Percentiles rank a stretch among this genome's conserved stretches.
Evolutionary conservation across 2,797 vertebrate genomes (phyloP).

Genomic region (Fratercula arctica): DNA sequence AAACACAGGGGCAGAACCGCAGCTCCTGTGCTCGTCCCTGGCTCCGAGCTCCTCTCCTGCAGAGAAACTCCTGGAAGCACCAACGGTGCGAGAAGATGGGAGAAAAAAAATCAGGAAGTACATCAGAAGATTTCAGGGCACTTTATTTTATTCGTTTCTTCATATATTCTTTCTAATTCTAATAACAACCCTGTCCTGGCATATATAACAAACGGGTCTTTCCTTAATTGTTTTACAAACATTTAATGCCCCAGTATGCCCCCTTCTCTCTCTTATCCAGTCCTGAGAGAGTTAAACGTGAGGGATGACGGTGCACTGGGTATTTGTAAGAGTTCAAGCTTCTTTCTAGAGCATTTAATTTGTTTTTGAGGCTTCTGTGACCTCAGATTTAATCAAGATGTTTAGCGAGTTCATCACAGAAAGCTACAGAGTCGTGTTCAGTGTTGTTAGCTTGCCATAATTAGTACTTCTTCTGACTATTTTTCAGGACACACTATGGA

Average conservation of each 20-base stretch:
- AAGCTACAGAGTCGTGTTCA: not conserved
- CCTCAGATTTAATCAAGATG: slow-evolving; percentile 45
- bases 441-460: not conserved
- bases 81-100: not conserved
- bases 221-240: not conserved
- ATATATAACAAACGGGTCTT: accelerated
- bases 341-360: slow-evolving; percentile 46
- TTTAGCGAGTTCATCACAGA: slow-evolving; percentile 37
- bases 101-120: not conserved
- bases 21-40: not conserved
- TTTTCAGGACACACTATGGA: not conserved
- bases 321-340: not conserved
- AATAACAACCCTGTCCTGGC: not conserved
- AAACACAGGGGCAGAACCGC: not conserved
- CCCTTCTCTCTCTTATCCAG: not conserved
- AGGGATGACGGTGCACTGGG: not conserved
- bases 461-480: not conserved
- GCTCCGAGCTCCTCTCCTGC: not conserved
- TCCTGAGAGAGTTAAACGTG: not conserved
- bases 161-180: not conserved
- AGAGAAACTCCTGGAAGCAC: not conserved
- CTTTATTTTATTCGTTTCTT: not conserved
- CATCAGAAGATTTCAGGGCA: not conserved
- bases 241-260: not conserved
- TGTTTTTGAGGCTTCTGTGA: slow-evolving; percentile 36